These are phyloP conservation scores for Ivindomyrus marchei DNA, from an alignment of 2,113 vertebrate genomes.

Conservation along the genomic window DNA sequence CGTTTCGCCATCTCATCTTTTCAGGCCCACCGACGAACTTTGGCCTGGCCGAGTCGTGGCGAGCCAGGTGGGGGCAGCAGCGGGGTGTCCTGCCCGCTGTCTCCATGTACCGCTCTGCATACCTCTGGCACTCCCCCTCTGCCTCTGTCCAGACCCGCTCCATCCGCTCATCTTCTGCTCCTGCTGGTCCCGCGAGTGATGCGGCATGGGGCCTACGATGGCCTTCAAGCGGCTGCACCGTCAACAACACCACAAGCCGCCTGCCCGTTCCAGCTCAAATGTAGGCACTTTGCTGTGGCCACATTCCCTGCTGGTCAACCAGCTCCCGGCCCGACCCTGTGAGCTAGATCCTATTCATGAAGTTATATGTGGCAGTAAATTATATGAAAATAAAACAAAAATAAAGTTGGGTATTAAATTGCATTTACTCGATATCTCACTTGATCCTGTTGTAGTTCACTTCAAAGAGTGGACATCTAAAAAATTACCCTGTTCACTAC, in stretches of 20 bases:
- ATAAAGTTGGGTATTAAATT: slow-evolving; percentile 26
- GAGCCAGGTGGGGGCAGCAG: slow-evolving; percentile 32
- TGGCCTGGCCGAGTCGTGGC: slow-evolving; percentile 49
- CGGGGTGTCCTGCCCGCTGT: slow-evolving; percentile 26
- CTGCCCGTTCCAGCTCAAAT: slow-evolving; percentile 20
- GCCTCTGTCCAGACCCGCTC: slow-evolving; percentile 41
- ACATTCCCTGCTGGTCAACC: background rate
- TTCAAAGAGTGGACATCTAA: background rate
- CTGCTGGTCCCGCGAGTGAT: slow-evolving; percentile 47
- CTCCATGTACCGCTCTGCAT: slow-evolving; percentile 47
- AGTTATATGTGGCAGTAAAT: slow-evolving; percentile 4
- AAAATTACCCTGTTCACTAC: background rate
- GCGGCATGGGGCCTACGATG: slow-evolving; percentile 45
- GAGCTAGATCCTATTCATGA: background rate
- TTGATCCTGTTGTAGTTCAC: slow-evolving; percentile 11
- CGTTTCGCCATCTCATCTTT: slow-evolving; percentile 9
- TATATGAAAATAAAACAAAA: background rate
- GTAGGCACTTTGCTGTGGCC: background rate
- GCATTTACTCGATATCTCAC: slow-evolving; percentile 25
- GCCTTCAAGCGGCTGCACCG: slow-evolving; percentile 34
- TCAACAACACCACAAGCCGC: background rate
- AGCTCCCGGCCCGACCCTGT: background rate
- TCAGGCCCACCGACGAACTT: slow-evolving; percentile 66
- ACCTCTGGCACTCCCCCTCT: slow-evolving; percentile 40
- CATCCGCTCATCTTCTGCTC: slow-evolving; percentile 32